These are phyloP conservation scores for Stomatorhinus ivindoensis DNA, from an alignment of 2,113 vertebrate genomes.

Conservation along the genomic window DNA sequence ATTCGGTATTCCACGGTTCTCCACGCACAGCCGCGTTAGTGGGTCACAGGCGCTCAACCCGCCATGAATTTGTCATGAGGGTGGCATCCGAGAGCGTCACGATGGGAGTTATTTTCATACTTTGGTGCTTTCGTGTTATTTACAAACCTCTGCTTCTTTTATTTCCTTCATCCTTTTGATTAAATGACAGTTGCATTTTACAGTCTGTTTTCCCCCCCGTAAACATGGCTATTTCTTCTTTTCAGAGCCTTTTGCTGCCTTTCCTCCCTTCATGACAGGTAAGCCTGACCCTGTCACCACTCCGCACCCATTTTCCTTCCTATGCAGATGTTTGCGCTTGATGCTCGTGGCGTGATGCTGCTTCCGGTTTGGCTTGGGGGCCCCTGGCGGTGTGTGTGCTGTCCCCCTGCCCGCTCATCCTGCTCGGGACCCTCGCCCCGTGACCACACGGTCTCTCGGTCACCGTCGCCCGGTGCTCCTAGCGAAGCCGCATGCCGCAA, in stretches of 20 bases:
- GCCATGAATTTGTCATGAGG: neutral
- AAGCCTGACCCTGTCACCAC: slow-evolving; percentile 50
- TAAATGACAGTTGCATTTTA: neutral
- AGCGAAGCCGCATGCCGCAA: slow-evolving; percentile 17
- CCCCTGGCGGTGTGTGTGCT: neutral
- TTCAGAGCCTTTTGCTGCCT: slow-evolving; percentile 84
- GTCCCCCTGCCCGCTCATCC: neutral
- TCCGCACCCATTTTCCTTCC: slow-evolving; percentile 30
- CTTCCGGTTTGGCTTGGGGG: slow-evolving; percentile 39
- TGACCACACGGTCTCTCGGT: neutral
- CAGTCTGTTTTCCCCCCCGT: neutral
- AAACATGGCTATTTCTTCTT: slow-evolving; percentile 27
- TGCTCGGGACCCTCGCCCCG: neutral
- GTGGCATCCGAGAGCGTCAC: neutral
- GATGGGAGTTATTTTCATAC: neutral
- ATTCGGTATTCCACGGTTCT: slow-evolving; percentile 14
- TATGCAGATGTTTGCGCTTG: slow-evolving; percentile 55
- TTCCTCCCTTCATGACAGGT: slow-evolving; percentile 78
- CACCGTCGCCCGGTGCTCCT: neutral
- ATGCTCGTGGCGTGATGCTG: slow-evolving; percentile 54
- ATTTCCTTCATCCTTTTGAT: neutral
- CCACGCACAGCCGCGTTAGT: slow-evolving; percentile 16
- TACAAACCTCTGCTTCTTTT: neutral
- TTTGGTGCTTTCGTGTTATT: neutral
- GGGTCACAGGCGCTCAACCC: slow-evolving; percentile 1